Conservation (phyloP, 2,797 vertebrate species). For the Buphagus erythrorhynchus region DNA sequence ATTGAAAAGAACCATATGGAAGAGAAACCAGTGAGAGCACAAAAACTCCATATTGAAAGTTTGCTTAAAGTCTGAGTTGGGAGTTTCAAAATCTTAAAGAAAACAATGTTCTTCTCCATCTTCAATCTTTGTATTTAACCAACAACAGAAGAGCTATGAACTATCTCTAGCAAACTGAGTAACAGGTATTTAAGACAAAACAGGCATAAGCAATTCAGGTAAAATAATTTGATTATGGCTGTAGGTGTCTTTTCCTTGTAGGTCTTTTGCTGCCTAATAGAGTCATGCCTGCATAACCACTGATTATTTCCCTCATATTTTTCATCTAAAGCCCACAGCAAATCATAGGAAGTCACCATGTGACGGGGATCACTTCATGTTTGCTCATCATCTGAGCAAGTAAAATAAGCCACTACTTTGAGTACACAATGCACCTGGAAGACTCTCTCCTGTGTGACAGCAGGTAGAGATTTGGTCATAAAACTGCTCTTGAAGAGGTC, state of each 20-base stretch:
- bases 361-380: not conserved
- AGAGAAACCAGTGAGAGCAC: slow-evolving; percentile 65
- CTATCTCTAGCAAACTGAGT: not conserved
- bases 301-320: not conserved
- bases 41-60: slow-evolving; percentile 55
- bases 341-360: not conserved
- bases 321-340: not conserved
- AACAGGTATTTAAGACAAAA: not conserved
- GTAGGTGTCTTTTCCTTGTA: not conserved
- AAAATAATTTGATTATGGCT: not conserved
- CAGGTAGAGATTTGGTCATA: not conserved
- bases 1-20: slow-evolving; percentile 80
- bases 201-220: not conserved
- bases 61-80: slow-evolving; percentile 38
- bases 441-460: not conserved
- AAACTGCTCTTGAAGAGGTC: not conserved
- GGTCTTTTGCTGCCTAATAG: not conserved
- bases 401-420: not conserved
- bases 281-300: not conserved
- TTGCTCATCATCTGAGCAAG: not conserved
- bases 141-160: slow-evolving; percentile 2
- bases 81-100: slow-evolving; percentile 17
- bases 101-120: not conserved
- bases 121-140: slow-evolving; percentile 3
- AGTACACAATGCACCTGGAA: not conserved